Evolutionary conservation across 2,888 invertebrate genomes (phyloP).

Genomic region (Calliopum simillimum): DNA sequence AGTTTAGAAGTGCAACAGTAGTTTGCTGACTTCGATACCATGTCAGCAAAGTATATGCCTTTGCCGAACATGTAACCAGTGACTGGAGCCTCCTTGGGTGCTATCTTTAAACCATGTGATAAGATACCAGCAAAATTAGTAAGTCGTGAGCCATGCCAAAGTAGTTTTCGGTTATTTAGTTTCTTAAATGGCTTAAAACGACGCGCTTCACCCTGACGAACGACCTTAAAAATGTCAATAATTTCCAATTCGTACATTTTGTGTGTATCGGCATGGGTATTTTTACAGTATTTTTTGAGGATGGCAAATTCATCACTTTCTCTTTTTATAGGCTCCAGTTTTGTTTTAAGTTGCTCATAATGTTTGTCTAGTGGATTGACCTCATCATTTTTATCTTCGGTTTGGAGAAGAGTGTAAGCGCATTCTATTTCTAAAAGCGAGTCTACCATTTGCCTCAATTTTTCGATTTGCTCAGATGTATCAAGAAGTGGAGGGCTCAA

Average conservation of each 20-base stretch:
- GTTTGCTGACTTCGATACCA: conserved; percentile 98
- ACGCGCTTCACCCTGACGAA: conserved; percentile 82
- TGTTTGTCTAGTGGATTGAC: conserved; percentile 83
- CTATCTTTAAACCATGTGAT: conserved; percentile 91
- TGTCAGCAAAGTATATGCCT: conserved; percentile 97
- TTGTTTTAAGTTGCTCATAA: conserved; percentile 88
- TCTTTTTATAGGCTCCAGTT: conserved; percentile 78
- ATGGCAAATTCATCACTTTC: conserved; percentile 78
- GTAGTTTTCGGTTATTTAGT: conserved; percentile 83
- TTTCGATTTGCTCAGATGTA: conserved; percentile 78
- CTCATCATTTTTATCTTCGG: conserved; percentile 61
- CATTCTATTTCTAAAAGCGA: conserved; percentile 94
- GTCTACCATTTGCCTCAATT: conserved; percentile 86
- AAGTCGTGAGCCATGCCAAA: conserved; percentile 97
- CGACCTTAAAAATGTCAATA: conserved; percentile 73
- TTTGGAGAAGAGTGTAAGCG: conserved; percentile 87
- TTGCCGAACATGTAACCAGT: conserved; percentile 99
- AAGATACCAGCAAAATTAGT: conserved; percentile 97
- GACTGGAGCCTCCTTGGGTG: conserved; percentile 97
- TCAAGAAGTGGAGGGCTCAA: conserved; percentile 85
- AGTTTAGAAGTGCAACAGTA: conserved; percentile 84
- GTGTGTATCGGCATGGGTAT: conserved; percentile 95
- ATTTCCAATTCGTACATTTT: conserved; percentile 78
- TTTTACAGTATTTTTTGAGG: conserved; percentile 83
- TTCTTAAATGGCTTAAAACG: conserved; percentile 89